Percentiles rank a stretch among this genome's conserved stretches.
Conservation (phyloP, 2,888 invertebrate species). For the Pristionchus japonicus region DNA sequence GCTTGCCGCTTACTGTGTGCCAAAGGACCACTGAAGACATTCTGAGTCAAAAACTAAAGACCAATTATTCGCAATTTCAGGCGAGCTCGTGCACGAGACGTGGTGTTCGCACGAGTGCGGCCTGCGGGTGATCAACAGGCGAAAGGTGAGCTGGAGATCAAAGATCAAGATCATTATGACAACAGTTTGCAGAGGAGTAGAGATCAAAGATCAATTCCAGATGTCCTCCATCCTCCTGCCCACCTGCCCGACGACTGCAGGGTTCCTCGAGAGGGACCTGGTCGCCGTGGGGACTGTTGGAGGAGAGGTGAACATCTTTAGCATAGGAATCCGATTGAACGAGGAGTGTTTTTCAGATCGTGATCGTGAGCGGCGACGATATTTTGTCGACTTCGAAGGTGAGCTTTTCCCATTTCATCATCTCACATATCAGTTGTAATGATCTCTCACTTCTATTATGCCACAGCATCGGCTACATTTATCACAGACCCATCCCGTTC, state of each 20-base stretch:
- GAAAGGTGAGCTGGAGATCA: not conserved
- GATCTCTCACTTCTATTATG: too few relatives aligned
- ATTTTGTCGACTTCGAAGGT: slow-evolving; percentile 6
- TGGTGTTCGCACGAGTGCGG: slow-evolving; percentile 46
- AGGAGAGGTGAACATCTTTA: slow-evolving; percentile 12
- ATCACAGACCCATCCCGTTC: too few relatives aligned
- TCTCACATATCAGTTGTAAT: too few relatives aligned
- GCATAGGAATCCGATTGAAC: too few relatives aligned
- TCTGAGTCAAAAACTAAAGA: too few relatives aligned
- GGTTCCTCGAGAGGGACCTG: slow-evolving; percentile 39
- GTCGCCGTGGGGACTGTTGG: slow-evolving; percentile 45
- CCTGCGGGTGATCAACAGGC: slow-evolving; percentile 9
- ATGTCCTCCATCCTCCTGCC: slow-evolving; percentile 39
- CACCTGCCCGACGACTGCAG: slow-evolving; percentile 32
- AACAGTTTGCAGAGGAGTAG: not conserved
- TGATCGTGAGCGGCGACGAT: not conserved
- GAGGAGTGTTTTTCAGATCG: not conserved
- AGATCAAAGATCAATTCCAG: not conserved
- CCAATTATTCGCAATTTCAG: not conserved
- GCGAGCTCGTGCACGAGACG: slow-evolving; percentile 30
- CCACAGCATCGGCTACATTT: too few relatives aligned
- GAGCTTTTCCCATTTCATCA: too few relatives aligned
- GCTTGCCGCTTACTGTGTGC: too few relatives aligned
- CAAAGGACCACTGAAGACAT: too few relatives aligned
- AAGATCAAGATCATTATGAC: not conserved